Percentiles rank a stretch among this genome's conserved stretches.
These are phyloP conservation scores for Mylabris sibirica DNA, from an alignment of 2,888 invertebrate species.

Conservation along the genomic window DNA sequence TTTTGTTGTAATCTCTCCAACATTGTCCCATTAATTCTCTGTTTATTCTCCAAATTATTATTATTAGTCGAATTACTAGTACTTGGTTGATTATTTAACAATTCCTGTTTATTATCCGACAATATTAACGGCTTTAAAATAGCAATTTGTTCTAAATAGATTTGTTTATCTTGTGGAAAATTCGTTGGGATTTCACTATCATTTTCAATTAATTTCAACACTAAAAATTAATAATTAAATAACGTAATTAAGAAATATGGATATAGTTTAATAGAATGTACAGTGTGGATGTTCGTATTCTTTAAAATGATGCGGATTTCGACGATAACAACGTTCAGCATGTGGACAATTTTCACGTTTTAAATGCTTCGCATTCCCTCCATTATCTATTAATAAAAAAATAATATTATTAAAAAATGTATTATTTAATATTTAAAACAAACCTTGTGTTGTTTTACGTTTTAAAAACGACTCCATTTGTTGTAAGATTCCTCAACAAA, in stretches of 20 bases:
- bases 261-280: slow-evolving; percentile 53
- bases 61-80: background rate
- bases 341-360: slow-evolving; percentile 73
- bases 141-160: slow-evolving; percentile 71
- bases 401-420: background rate
- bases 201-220: slow-evolving; percentile 69
- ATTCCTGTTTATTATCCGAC: slow-evolving; percentile 1
- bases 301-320: slow-evolving; percentile 83
- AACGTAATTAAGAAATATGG: background rate
- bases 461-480: slow-evolving; percentile 39
- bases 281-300: slow-evolving; percentile 83
- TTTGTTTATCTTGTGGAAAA: slow-evolving; percentile 62
- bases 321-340: slow-evolving; percentile 80
- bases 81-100: background rate
- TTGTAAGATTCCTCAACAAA: slow-evolving; percentile 15
- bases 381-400: slow-evolving; percentile 13
- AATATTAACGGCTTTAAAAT: slow-evolving; percentile 56
- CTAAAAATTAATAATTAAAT: slow-evolving; percentile 60
- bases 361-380: slow-evolving; percentile 36
- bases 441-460: slow-evolving; percentile 30
- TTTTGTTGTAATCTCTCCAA: slow-evolving; percentile 66
- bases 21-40: background rate
- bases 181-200: slow-evolving; percentile 65
- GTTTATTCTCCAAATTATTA: slow-evolving; percentile 16
- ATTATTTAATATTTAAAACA: background rate